Percentiles rank a stretch among this genome's conserved stretches.
Conservation (phyloP, 2,113 vertebrate genomes). For the Brienomyrus longianalis region DNA sequence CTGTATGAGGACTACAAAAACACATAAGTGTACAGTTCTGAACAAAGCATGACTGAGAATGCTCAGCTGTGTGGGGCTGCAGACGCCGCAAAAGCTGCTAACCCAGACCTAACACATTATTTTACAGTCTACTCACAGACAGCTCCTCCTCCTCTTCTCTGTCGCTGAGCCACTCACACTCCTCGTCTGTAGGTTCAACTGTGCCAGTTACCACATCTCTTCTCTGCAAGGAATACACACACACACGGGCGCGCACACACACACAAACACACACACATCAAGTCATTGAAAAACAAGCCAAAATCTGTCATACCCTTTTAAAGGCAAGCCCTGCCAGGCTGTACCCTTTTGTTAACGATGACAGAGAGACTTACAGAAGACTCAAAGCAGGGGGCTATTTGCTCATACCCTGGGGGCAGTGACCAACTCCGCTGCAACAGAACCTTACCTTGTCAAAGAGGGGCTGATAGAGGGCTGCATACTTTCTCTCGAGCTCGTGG, state of each 20-base stretch:
- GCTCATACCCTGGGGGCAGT: not conserved
- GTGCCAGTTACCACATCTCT: conserved; percentile 77
- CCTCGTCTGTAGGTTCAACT: conserved; percentile 85
- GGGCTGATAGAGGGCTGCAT: conserved; percentile 84
- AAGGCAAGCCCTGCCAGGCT: not conserved
- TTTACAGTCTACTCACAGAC: conserved; percentile 67
- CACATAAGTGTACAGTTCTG: not conserved
- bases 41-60: not conserved
- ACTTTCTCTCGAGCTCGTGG: conserved; percentile 91
- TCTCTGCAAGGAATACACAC: conserved; percentile 61
- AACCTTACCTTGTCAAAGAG: conserved; percentile 85
- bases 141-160: conserved; percentile 85
- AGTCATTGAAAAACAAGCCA: not conserved
- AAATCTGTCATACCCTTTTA: not conserved
- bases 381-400: not conserved
- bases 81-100: conserved; percentile 7
- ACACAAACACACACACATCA: not conserved
- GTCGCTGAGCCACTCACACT: conserved; percentile 90
- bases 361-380: not conserved
- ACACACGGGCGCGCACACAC: not conserved
- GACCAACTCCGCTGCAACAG: not conserved
- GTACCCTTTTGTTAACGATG: not conserved
- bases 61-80: not conserved
- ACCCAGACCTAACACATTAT: not conserved
- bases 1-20: not conserved